Conservation (phyloP, 1,140 invertebrate genomes). For the Drosophila sechellia region DNA sequence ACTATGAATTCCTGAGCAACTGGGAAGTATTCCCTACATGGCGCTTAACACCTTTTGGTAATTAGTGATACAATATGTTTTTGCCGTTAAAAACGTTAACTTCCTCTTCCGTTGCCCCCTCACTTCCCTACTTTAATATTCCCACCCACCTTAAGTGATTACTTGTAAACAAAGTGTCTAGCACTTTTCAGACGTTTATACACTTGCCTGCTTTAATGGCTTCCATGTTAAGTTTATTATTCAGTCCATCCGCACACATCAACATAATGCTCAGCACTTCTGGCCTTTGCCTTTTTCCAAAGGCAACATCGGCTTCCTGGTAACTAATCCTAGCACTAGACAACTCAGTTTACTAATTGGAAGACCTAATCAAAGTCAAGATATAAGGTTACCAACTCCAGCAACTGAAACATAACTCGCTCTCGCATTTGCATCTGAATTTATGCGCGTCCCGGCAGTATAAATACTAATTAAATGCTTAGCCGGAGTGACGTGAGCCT, state of each 20-base stretch:
- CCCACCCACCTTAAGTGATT: conserved; percentile 1
- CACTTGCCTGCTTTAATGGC: conserved; percentile 27
- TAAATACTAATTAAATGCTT: conserved; percentile 69
- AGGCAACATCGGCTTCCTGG: conserved; percentile 17
- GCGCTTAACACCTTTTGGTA: background rate
- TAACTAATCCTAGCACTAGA: background rate
- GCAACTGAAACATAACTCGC: conserved; percentile 50
- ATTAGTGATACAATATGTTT: conserved; percentile 8
- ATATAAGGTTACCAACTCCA: conserved; percentile 13
- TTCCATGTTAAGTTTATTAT: conserved; percentile 35
- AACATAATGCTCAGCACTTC: conserved; percentile 1
- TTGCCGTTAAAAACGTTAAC: background rate
- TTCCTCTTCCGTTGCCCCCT: background rate
- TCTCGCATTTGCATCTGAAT: conserved; percentile 54
- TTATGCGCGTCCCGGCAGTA: conserved; percentile 55
- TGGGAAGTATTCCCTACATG: background rate
- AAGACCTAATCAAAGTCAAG: conserved; percentile 21
- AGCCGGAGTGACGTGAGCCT: conserved; percentile 38
- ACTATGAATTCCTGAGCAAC: no score
- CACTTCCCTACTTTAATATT: background rate
- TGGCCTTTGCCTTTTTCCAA: background rate
- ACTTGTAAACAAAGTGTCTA: conserved; percentile 10
- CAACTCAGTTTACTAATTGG: conserved; percentile 37
- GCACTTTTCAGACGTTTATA: conserved; percentile 24
- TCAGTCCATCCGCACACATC: conserved; percentile 2